Conservation (phyloP, 2,888 invertebrate genomes). For the Ochropleura leucogaster region DNA sequence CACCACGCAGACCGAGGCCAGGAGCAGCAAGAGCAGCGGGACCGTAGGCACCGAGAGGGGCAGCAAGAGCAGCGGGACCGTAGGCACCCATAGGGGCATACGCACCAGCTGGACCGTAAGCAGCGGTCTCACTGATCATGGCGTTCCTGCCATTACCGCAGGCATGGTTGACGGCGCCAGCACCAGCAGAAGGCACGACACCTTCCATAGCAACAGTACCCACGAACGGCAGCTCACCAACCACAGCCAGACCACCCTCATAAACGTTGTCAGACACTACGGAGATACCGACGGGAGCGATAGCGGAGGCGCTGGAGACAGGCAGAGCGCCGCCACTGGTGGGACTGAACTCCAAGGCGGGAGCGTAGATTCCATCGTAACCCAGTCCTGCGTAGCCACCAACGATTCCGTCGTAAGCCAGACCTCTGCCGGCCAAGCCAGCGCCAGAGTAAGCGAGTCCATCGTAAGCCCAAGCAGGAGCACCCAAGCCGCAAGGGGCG, state of each 20-base stretch:
- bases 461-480: not conserved
- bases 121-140: slow-evolving; percentile 3
- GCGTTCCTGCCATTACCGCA: not conserved
- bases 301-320: slow-evolving; percentile 28
- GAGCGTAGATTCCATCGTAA: slow-evolving; percentile 16
- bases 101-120: slow-evolving; percentile 8
- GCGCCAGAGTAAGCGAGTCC: not conserved
- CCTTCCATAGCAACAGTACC: slow-evolving; percentile 75
- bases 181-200: slow-evolving; percentile 72
- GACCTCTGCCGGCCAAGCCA: slow-evolving; percentile 6
- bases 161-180: slow-evolving; percentile 58
- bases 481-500: slow-evolving; percentile 38
- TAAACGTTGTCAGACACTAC: slow-evolving; percentile 53
- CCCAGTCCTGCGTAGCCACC: slow-evolving; percentile 2
- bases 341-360: slow-evolving; percentile 32
- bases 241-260: slow-evolving; percentile 62
- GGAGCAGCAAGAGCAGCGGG: slow-evolving; percentile 9
- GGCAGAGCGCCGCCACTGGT: slow-evolving; percentile 52
- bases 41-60: too few species aligned
- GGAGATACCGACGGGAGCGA: slow-evolving; percentile 3
- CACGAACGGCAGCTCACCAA: slow-evolving; percentile 69
- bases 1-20: not conserved
- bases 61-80: not conserved
- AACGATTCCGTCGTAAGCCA: not conserved
- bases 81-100: not conserved